A percentile compares a stretch with the other conserved stretches of the same genome.
Evolutionary conservation across 2,888 invertebrate species (phyloP).

Genomic region (Ryuthela nishihirai): DNA sequence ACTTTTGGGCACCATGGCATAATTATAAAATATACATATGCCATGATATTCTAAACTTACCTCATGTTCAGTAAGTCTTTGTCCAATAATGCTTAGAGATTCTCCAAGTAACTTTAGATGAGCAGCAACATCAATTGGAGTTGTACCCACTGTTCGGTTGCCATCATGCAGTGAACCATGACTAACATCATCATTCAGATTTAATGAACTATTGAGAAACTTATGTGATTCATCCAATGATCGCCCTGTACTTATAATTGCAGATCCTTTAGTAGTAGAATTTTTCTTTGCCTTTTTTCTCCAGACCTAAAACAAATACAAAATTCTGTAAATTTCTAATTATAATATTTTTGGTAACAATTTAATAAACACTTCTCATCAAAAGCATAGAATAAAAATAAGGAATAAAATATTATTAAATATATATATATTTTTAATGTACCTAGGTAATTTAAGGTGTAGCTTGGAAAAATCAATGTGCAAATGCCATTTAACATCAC

Average conservation of each 20-base stretch:
- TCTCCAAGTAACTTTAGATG: conserved; percentile 88
- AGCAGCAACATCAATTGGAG: conserved; percentile 85
- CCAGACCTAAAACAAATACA: conserved; percentile 71
- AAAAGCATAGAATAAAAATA: too few relatives aligned
- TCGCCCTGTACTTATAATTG: conserved; percentile 52
- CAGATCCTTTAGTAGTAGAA: conserved; percentile 55
- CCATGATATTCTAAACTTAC: too few relatives aligned
- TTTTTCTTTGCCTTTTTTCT: conserved; percentile 71
- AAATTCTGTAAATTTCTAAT: too few relatives aligned
- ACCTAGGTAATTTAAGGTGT: too few relatives aligned
- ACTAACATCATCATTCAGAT: conserved; percentile 5
- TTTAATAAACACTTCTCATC: too few relatives aligned
- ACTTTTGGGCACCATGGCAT: too few relatives aligned
- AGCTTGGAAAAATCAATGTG: too few relatives aligned
- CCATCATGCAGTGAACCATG: conserved; percentile 1
- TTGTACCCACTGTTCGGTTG: conserved; percentile 45
- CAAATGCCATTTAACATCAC: too few relatives aligned
- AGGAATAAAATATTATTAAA: too few relatives aligned
- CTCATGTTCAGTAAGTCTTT: conserved; percentile 87
- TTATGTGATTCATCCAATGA: not conserved
- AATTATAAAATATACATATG: too few relatives aligned
- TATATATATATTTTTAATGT: too few relatives aligned
- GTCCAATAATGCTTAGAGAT: conserved; percentile 88
- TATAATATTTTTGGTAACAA: too few relatives aligned
- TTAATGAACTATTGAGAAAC: not conserved